Evolutionary conservation across 2,797 vertebrate species (phyloP).

Genomic region (Ctenosaura bakeri): DNA sequence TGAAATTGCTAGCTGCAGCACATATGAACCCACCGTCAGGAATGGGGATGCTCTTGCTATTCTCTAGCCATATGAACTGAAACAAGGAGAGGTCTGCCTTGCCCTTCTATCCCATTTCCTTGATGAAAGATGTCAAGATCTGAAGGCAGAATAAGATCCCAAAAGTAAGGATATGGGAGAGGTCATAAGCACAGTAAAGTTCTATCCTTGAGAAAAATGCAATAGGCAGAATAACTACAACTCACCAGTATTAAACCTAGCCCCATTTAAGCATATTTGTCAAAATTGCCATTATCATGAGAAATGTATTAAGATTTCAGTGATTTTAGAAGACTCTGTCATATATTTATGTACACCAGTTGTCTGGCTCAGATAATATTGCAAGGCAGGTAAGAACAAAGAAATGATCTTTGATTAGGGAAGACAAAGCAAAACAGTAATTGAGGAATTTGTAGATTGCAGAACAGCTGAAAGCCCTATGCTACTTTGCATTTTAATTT

Average conservation of each 20-base stretch:
- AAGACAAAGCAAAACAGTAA: not conserved
- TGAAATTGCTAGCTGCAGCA: no score
- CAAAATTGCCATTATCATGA: not conserved
- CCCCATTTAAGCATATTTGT: not conserved
- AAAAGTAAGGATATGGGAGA: not conserved
- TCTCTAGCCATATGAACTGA: not conserved
- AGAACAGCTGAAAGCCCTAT: slow-evolving; percentile 3
- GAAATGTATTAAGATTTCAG: not conserved
- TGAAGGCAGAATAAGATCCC: no score
- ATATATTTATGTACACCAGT: not conserved
- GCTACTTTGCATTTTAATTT: slow-evolving; percentile 41
- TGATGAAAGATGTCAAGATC: not conserved
- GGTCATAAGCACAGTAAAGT: not conserved
- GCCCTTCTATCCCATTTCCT: no score
- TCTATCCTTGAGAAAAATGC: not conserved
- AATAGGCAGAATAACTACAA: not conserved
- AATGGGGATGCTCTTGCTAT: no score
- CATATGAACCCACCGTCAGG: no score
- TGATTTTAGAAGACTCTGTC: not conserved
- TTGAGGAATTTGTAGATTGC: slow-evolving; percentile 14
- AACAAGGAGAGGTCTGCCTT: not conserved
- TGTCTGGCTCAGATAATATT: slow-evolving; percentile 21
- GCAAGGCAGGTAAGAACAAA: not conserved
- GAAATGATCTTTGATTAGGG: slow-evolving; percentile 23
- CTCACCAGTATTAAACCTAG: not conserved